Evolutionary conservation across 1,140 invertebrate species (phyloP), one percentile per base, ranked within the genome.

Genomic region (Leptonema lineaticorne): DNA sequence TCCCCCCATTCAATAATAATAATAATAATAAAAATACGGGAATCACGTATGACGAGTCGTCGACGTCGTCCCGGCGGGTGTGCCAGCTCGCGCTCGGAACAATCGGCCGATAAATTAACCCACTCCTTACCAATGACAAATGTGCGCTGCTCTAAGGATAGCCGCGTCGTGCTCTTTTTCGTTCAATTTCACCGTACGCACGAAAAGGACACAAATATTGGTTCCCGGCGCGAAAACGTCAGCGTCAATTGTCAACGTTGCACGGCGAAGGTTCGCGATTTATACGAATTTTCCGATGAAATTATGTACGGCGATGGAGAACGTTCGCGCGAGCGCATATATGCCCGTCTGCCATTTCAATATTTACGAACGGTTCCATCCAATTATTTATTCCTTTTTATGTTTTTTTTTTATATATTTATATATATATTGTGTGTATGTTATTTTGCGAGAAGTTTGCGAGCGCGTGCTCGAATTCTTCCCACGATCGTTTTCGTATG

Each of bases 211-310:
- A 2, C 57, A n/a, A n/a, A 5, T 57, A 20, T 57, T 58, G 4
- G 58, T 33, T 60, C 58, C 29, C 22, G 16, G 29, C 16, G 37
- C 29, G 69, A 70, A 70, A 70, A 70, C 63, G 67, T 62, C 63
- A 64, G 69, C 69, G 64, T 63, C 69, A 58, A 63, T 67, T 70
- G 69, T 70, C 69, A 70, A 59, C 30, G 45, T 30, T 41, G 66
- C 63, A 67, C n/a, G n/a, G n/a, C n/a, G n/a, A n/a, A n/a, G n/a
- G n/a, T n/a, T n/a, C 56, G 46, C 24, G 57, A 70, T 70, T 70
- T 70, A 70, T 70, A 67, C 60, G 69, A 70, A 70, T 67, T 70
- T 70, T 70, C 64, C 58, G 63, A 63, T 64, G 64, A 64, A 70
- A 67, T 70, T 67, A 63, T 70, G 69, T n/a, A n/a, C n/a, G n/a